Conservation (phyloP, 2,797 vertebrate genomes). For the Vultur gryphus region DNA sequence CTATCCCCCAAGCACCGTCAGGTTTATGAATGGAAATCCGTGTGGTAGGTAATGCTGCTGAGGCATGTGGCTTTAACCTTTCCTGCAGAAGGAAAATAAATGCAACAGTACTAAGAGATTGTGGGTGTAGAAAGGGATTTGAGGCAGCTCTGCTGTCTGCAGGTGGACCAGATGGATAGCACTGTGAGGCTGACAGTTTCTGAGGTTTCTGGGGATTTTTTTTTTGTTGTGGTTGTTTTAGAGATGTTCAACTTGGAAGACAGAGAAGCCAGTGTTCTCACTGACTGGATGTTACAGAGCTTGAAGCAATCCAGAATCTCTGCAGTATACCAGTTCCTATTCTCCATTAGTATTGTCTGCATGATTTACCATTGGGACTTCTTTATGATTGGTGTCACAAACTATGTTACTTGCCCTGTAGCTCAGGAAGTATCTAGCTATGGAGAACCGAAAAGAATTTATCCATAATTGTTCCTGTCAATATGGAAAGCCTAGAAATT, state of each 20-base stretch:
- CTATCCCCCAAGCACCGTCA: neutral
- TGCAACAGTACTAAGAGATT: neutral
- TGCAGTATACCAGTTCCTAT: neutral
- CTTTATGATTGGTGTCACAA: neutral
- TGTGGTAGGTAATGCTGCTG: neutral
- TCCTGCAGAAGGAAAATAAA: neutral
- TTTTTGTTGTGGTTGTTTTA: neutral
- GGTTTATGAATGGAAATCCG: neutral
- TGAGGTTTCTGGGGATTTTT: neutral
- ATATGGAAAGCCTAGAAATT: neutral
- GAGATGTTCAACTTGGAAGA: neutral
- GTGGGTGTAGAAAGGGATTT: neutral
- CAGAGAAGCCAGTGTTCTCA: neutral
- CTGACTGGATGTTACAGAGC: neutral
- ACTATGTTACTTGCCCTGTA: neutral
- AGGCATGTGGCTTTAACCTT: neutral
- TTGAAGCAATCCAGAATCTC: neutral
- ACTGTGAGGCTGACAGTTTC: neutral
- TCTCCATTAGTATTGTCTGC: neutral
- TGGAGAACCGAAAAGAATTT: neutral
- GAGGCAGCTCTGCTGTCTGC: neutral
- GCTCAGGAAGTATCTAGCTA: neutral
- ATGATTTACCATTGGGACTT: neutral
- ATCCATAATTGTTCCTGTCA: neutral
- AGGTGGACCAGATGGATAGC: neutral